Conservation (phyloP, 2,888 invertebrate genomes). For the Cerastis rubricosa region DNA sequence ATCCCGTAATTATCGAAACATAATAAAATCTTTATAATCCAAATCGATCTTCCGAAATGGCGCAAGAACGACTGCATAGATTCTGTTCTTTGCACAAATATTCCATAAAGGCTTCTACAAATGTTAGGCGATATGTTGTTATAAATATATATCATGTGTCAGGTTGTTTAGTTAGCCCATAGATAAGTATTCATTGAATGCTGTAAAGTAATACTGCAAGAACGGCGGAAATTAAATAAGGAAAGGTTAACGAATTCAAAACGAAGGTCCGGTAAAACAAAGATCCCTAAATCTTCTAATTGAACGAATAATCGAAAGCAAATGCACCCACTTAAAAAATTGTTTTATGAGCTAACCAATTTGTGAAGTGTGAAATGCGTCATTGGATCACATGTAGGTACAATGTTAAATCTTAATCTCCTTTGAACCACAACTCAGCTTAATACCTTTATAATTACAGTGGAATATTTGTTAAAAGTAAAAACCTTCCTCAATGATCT, state of each 20-base stretch:
- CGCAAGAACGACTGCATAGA: too few relatives aligned
- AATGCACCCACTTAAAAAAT: not conserved
- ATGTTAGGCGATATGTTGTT: too few relatives aligned
- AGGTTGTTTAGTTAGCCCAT: not conserved
- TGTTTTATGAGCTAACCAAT: constrained; percentile 30
- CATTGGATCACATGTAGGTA: constrained; percentile 5
- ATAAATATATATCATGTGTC: not conserved
- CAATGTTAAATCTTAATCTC: not conserved
- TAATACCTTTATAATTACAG: constrained; percentile 53
- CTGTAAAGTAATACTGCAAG: not conserved
- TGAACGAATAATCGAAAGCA: constrained; percentile 6
- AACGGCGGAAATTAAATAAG: not conserved
- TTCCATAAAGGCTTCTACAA: too few relatives aligned
- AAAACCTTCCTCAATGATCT: constrained; percentile 42
- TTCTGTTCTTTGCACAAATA: too few relatives aligned
- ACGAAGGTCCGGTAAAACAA: constrained; percentile 7
- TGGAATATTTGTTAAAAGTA: constrained; percentile 47
- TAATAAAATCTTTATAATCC: too few relatives aligned
- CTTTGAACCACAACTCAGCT: not conserved
- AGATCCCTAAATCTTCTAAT: not conserved
- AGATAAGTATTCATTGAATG: not conserved
- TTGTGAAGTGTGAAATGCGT: constrained; percentile 25
- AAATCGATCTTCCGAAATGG: too few relatives aligned
- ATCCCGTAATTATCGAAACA: not conserved
- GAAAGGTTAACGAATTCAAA: not conserved